phyloP scores from a whole-genome alignment of 2,888 invertebrate genomes.

The Harpalus rubripes region DNA sequence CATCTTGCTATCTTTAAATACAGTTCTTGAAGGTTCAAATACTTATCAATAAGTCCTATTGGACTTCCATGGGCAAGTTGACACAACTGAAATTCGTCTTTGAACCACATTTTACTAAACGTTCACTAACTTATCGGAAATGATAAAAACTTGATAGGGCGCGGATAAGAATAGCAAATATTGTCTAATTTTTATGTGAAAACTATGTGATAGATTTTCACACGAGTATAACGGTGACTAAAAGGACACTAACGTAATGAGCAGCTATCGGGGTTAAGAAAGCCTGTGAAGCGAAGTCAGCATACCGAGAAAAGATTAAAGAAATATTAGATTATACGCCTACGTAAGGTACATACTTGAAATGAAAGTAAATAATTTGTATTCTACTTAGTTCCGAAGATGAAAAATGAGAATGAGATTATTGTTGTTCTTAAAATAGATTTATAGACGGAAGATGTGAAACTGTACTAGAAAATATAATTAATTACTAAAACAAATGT shows the following conservation, averaged over 20 bases:
- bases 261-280: conserved; percentile 7
- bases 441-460: background rate
- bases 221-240: conserved; percentile 18
- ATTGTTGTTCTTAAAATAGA: background rate
- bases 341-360: background rate
- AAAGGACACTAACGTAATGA: conserved; percentile 1
- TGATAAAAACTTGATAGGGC: conserved; percentile 2
- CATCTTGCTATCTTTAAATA: conserved; percentile 46
- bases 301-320: conserved; percentile 18
- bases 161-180: conserved; percentile 17
- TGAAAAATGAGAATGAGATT: background rate
- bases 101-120: conserved; percentile 36
- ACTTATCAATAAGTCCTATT: conserved; percentile 24
- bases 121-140: conserved; percentile 11
- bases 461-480: background rate
- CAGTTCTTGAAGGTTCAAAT: conserved; percentile 22
- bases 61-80: conserved; percentile 46
- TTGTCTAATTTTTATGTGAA: background rate
- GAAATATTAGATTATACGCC: conserved; percentile 35
- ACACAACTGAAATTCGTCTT: conserved; percentile 8
- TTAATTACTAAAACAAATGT: too few relatives aligned
- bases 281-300: conserved; percentile 36
- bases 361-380: conserved; percentile 26
- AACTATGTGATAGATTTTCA: conserved; percentile 18
- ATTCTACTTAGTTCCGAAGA: background rate